Percentiles rank a stretch among this genome's conserved stretches.
Evolutionary conservation across 2,113 vertebrate genomes (phyloP).

Genomic region (Egretta garzetta): DNA sequence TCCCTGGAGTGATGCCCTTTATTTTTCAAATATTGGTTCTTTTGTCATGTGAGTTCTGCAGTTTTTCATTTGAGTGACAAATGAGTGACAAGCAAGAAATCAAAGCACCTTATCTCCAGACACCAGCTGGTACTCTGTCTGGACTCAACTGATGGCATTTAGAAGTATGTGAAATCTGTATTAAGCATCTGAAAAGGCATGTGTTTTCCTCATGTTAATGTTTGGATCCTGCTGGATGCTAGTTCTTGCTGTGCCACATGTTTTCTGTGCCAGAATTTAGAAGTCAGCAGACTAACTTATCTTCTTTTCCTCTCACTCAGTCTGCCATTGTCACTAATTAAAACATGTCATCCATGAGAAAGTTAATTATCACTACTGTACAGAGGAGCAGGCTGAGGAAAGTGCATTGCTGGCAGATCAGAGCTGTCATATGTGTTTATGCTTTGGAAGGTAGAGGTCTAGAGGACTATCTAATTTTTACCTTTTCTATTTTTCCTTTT

Average conservation of each 20-base stretch:
- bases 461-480: not conserved
- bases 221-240: not conserved
- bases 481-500: not conserved
- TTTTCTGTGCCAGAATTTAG: not conserved
- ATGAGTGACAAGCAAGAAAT: slow-evolving; percentile 12
- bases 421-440: not conserved
- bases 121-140: slow-evolving; percentile 29
- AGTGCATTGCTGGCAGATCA: not conserved
- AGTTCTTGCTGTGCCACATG: not conserved
- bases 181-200: slow-evolving; percentile 2
- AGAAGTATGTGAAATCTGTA: slow-evolving; percentile 3
- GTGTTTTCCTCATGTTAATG: not conserved
- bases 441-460: not conserved
- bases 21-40: slow-evolving; percentile 27
- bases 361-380: not conserved
- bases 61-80: slow-evolving; percentile 17
- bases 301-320: not conserved
- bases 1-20: not conserved
- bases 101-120: slow-evolving; percentile 40
- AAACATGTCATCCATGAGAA: not conserved
- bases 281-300: not conserved
- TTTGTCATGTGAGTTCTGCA: not conserved
- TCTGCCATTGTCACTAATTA: not conserved
- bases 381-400: not conserved
- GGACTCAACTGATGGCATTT: slow-evolving; percentile 10